phyloP scores from a whole-genome alignment of 2,888 invertebrate species.

The Phengaris arion region DNA sequence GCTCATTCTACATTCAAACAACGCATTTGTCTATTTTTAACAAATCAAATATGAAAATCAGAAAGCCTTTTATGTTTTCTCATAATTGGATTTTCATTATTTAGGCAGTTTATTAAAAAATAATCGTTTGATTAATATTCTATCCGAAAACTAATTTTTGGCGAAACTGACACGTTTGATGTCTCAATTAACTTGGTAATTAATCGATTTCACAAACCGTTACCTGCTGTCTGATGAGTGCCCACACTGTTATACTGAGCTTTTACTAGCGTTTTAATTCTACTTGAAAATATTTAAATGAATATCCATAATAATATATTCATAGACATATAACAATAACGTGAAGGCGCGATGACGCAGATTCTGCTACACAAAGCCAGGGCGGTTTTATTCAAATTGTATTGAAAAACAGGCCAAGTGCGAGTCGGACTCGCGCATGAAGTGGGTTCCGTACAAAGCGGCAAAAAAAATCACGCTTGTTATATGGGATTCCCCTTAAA shows the following conservation, averaged over 20 bases:
- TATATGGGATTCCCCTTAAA: too few relatives aligned
- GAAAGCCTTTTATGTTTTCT: background rate
- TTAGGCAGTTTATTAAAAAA: conserved; percentile 19
- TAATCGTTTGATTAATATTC: background rate
- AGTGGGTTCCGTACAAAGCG: too few relatives aligned
- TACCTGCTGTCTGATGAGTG: conserved; percentile 34
- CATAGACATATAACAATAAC: too few relatives aligned
- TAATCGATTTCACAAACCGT: conserved; percentile 68
- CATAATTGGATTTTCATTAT: background rate
- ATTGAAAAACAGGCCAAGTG: too few relatives aligned
- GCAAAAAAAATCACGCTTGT: too few relatives aligned
- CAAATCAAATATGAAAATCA: background rate
- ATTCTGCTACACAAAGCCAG: too few relatives aligned
- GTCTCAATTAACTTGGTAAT: conserved; percentile 75
- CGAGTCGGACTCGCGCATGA: too few relatives aligned
- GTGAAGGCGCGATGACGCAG: too few relatives aligned
- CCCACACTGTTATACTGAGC: too few relatives aligned
- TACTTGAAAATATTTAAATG: background rate
- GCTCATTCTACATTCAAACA: background rate
- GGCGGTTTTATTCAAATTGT: too few relatives aligned
- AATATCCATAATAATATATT: too few relatives aligned
- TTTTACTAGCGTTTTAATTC: too few relatives aligned
- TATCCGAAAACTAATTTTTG: background rate
- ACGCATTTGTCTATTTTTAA: conserved; percentile 10
- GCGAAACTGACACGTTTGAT: conserved; percentile 51